A percentile compares a stretch with the other conserved stretches of the same genome.
These are phyloP conservation scores for Drosophila mimetica DNA, from an alignment of 2,888 invertebrate species.

Conservation along the genomic window DNA sequence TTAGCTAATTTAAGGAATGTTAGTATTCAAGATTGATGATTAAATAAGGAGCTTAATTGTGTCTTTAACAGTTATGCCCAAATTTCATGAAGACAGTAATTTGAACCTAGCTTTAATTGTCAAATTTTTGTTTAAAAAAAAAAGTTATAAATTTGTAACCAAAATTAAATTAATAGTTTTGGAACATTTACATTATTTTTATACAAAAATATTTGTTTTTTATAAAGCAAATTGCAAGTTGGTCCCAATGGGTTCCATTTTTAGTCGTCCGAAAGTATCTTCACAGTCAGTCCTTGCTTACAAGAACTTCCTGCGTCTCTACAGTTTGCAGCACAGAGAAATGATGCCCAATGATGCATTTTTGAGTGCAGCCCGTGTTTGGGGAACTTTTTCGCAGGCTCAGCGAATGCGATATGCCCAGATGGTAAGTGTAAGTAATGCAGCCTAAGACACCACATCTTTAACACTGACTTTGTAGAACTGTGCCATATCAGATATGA, in stretches of 20 bases:
- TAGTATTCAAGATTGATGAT: no score
- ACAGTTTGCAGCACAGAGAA: neutral
- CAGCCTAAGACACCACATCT: neutral
- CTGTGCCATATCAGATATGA: neutral
- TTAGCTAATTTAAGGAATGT: no score
- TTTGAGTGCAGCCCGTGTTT: neutral
- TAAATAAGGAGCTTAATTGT: no score
- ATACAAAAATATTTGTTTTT: no score
- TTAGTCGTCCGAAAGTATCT: no score
- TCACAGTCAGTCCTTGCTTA: neutral
- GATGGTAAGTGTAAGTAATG: slow-evolving; percentile 1
- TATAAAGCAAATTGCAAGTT: neutral
- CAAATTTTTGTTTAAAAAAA: neutral
- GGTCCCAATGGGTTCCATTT: slow-evolving; percentile 1
- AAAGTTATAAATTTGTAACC: no score
- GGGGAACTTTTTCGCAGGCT: neutral
- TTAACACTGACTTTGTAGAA: neutral
- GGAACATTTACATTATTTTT: no score
- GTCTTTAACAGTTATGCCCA: no score
- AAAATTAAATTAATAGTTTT: no score
- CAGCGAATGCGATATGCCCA: slow-evolving; percentile 3
- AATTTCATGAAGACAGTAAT: no score
- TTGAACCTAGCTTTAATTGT: no score
- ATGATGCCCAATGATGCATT: slow-evolving; percentile 2
- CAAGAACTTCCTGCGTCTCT: slow-evolving; percentile 7